Evolutionary conservation across 2,888 invertebrate genomes (phyloP).

Genomic region (Ochlodes sylvanus): DNA sequence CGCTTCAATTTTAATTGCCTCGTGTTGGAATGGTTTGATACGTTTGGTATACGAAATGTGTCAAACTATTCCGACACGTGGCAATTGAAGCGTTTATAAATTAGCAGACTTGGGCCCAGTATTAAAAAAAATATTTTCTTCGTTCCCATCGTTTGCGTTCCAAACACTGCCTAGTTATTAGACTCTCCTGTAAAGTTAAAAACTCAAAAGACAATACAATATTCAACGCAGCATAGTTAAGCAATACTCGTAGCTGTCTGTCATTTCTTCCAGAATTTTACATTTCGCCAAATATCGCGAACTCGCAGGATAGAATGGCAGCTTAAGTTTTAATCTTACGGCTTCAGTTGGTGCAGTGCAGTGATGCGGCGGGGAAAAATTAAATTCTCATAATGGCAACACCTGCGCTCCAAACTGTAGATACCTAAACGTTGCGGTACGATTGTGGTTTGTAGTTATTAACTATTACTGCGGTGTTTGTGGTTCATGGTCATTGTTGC

Average conservation of each 20-base stretch:
- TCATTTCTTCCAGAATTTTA: background rate
- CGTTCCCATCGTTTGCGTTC: no score
- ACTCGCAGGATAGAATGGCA: conserved; percentile 12
- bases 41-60: no score
- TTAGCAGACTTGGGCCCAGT: no score
- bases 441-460: conserved; percentile 24
- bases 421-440: conserved; percentile 15
- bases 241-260: background rate
- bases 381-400: conserved; percentile 35
- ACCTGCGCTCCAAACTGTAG: conserved; percentile 21
- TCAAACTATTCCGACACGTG: no score
- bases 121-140: no score
- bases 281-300: background rate
- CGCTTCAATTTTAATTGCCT: no score
- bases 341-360: conserved; percentile 30
- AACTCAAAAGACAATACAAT: background rate
- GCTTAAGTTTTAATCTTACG: conserved; percentile 20
- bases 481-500: background rate
- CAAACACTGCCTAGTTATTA: no score
- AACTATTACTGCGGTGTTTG: conserved; percentile 13
- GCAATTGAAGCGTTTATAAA: no score
- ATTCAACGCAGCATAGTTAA: background rate
- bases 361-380: conserved; percentile 32
- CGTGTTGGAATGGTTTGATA: no score
- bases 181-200: no score